Evolutionary conservation across 2,113 vertebrate species (phyloP).

Genomic region (Oryctolagus cuniculus): DNA sequence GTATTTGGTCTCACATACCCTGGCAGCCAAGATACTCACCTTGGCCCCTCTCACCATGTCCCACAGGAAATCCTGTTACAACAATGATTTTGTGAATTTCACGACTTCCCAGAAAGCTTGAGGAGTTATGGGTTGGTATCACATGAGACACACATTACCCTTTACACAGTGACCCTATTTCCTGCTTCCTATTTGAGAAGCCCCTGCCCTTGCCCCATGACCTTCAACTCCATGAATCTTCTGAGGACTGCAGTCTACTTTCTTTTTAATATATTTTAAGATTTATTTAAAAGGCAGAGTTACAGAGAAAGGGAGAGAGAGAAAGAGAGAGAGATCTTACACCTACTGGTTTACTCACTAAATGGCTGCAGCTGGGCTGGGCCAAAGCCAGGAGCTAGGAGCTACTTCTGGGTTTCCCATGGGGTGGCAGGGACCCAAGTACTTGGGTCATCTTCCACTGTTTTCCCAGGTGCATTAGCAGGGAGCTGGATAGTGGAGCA

Average conservation of each 20-base stretch:
- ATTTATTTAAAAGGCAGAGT: too few relatives aligned
- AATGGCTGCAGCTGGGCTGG: too few relatives aligned
- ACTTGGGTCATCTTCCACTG: too few relatives aligned
- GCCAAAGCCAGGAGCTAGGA: too few relatives aligned
- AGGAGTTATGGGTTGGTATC: not conserved
- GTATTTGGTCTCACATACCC: not conserved
- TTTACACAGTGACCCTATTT: not conserved
- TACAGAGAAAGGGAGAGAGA: too few relatives aligned
- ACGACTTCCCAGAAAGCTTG: not conserved
- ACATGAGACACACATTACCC: not conserved
- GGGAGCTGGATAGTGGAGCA: too few relatives aligned
- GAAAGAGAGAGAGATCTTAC: too few relatives aligned
- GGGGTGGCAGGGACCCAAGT: too few relatives aligned
- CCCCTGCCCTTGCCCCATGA: not conserved
- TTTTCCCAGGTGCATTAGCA: too few relatives aligned
- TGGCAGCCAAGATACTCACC: not conserved
- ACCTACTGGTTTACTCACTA: too few relatives aligned
- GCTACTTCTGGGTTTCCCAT: too few relatives aligned
- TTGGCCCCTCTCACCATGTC: not conserved
- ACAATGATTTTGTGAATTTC: not conserved
- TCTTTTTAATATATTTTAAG: not conserved
- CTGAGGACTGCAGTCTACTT: not conserved
- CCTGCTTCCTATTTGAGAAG: not conserved
- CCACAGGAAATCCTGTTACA: not conserved
- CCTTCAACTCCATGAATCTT: not conserved